Conservation (phyloP, 2,888 invertebrate genomes). For the Acanthoscelides obtectus region DNA sequence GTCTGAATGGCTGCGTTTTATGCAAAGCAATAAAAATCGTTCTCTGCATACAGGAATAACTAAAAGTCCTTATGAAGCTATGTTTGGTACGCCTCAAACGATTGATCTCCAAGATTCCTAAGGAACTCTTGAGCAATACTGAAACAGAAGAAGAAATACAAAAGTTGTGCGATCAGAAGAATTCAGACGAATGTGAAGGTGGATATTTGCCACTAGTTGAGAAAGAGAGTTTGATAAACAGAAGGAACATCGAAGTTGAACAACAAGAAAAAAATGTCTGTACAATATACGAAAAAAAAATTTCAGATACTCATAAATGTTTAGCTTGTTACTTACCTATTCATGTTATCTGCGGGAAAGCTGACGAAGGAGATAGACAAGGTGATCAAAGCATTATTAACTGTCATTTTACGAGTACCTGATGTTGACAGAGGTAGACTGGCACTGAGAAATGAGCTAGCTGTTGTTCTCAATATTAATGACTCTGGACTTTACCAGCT, state of each 20-base stretch:
- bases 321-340: conserved; percentile 9
- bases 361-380: conserved; percentile 5
- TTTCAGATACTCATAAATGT: conserved; percentile 12
- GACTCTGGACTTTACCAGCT: conserved; percentile 10
- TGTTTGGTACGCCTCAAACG: conserved; percentile 8
- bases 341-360: conserved; percentile 2
- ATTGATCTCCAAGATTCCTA: conserved; percentile 13
- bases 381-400: background rate
- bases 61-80: conserved; percentile 14
- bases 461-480: conserved; percentile 8
- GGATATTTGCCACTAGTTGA: too few relatives aligned
- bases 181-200: conserved; percentile 9
- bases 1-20: too few relatives aligned
- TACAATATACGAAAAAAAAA: conserved; percentile 12
- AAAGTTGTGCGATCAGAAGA: conserved; percentile 9
- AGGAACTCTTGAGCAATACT: conserved; percentile 6
- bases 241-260: too few relatives aligned
- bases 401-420: conserved; percentile 9
- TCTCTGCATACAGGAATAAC: conserved; percentile 12
- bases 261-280: conserved; percentile 3
- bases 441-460: conserved; percentile 11
- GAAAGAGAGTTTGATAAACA: too few relatives aligned
- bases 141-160: conserved; percentile 11
- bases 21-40: conserved; percentile 15
- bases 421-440: conserved; percentile 8